These are phyloP conservation scores for Limenitis camilla DNA, from an alignment of 2,888 invertebrate genomes.

Conservation along the genomic window DNA sequence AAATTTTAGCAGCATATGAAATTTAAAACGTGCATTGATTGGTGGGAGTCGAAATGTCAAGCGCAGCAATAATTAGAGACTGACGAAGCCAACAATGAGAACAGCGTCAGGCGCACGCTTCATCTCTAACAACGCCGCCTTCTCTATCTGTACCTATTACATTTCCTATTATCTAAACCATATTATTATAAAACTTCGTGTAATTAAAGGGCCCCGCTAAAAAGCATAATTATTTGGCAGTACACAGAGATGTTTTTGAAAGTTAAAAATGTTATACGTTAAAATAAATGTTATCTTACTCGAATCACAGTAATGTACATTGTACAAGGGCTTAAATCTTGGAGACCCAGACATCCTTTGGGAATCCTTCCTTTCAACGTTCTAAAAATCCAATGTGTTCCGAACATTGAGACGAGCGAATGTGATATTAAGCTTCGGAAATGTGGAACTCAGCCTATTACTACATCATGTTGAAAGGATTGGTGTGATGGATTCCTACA, in stretches of 20 bases:
- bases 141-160: neutral
- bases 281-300: neutral
- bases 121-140: slow-evolving; percentile 22
- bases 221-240: too few species aligned
- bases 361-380: slow-evolving; percentile 43
- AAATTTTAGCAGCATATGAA: neutral
- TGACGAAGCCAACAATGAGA: slow-evolving; percentile 33
- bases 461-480: slow-evolving; percentile 23
- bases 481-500: slow-evolving; percentile 24
- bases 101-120: slow-evolving; percentile 37
- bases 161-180: neutral
- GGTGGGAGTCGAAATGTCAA: slow-evolving; percentile 32
- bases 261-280: too few species aligned
- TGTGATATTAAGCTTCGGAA: slow-evolving; percentile 30
- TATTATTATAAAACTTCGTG: neutral
- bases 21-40: slow-evolving; percentile 11
- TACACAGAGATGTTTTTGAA: too few species aligned
- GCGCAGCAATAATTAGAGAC: slow-evolving; percentile 45
- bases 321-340: slow-evolving; percentile 51
- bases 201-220: too few species aligned
- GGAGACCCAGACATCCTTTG: slow-evolving; percentile 48
- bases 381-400: slow-evolving; percentile 59
- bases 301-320: slow-evolving; percentile 34
- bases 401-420: slow-evolving; percentile 30
- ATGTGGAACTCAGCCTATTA: slow-evolving; percentile 28